Base-by-base conservation (phyloP, 2,113 vertebrate species). In the Lates calcarifer region DNA sequence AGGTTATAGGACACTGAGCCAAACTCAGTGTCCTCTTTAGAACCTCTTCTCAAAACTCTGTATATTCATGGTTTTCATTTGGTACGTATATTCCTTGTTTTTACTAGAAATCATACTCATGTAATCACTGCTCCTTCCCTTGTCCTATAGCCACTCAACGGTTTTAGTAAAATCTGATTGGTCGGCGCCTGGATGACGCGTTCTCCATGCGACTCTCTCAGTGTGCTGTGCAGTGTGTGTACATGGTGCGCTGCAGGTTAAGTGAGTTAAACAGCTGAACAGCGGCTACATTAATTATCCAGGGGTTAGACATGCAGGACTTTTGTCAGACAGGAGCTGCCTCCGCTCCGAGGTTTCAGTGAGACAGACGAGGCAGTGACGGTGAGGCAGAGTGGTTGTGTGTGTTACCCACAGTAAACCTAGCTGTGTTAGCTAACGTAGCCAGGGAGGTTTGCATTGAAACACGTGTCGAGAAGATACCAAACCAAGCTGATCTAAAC, bases 201-300 rank as follows among this genome's bases (percentile, higher is more conserved):
- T 8, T 77, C 7, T 2, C 28, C 2, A 71, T 0, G 89, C 89
- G 89, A 82, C 91, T 24, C 31, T 29, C 4, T 12, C 29, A 66
- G 14, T 18, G 41, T 64, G 51, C 5, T 22, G 0, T 22, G 0
- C 20, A 26, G 13, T 6, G 53, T 77, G 77, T 76, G 15, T 65
- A 26, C 28, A 51, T 47, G 47, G 49, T 67, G 69, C 12, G 15
- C 41, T 33, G 26, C 47, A n/a, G 26, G 6, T 35, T 47, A 0
- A 29, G 20, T 26, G 57, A 24, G 14, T 56, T 3, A 31, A 28
- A 37, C 20, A 22, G 14, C 11, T 0, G 17, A 33, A 39, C 13
- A 4, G 1, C 14, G 12, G 15, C 1, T 51, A 2, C 3, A 22
- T 3, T 6, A 3, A 43, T 53, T 33, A 3, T 20, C 1, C 26